Conservation (phyloP, 2,888 invertebrate genomes). For the Idaea straminata region DNA sequence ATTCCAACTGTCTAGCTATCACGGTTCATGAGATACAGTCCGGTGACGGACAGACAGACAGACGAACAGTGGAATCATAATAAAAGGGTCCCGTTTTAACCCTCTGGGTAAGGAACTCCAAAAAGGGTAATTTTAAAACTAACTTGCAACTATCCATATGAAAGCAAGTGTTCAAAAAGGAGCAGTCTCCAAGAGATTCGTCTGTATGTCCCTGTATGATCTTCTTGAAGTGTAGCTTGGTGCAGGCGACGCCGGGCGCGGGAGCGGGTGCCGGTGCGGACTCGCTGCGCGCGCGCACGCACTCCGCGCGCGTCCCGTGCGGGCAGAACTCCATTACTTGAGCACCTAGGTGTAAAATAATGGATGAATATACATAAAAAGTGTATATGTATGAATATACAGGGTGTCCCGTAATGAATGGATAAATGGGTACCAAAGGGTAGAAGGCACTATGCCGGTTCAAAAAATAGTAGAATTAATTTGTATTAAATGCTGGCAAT, state of each 20-base stretch:
- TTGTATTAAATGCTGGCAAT: too few species aligned
- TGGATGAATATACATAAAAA: background rate
- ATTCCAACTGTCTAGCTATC: too few species aligned
- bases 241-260: conserved; percentile 75
- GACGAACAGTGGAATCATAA: too few species aligned
- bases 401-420: too few species aligned
- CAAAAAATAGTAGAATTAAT: too few species aligned
- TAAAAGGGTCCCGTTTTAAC: too few species aligned
- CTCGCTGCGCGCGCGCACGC: conserved; percentile 74
- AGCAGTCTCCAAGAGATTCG: conserved; percentile 96
- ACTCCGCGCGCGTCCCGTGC: conserved; percentile 95
- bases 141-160: conserved; percentile 99
- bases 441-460: too few species aligned
- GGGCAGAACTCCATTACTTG: conserved; percentile 98
- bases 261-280: conserved; percentile 32
- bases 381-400: too few species aligned
- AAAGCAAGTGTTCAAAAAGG: conserved; percentile 98
- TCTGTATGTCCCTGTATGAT: conserved; percentile 97
- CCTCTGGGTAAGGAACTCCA: background rate
- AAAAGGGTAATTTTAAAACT: conserved; percentile 25
- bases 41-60: too few species aligned
- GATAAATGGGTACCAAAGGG: too few species aligned
- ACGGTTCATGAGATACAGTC: too few species aligned
- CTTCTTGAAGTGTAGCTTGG: conserved; percentile 97
- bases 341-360: conserved; percentile 73